Evolutionary conservation across 2,797 vertebrate genomes (phyloP).

Genomic region (Myotis planiceps): DNA sequence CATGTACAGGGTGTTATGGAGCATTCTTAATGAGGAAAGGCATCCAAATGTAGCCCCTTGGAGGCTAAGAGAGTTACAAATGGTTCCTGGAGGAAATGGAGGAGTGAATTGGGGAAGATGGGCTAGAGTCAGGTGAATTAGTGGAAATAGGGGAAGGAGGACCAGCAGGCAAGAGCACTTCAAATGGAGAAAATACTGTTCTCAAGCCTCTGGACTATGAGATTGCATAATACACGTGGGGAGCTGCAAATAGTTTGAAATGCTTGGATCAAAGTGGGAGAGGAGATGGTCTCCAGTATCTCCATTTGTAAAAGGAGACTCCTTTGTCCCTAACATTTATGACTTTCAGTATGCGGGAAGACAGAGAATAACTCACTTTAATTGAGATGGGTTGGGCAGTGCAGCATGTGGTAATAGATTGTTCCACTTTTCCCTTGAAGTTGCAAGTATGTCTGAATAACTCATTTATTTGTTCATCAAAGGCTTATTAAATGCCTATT

Average conservation of each 20-base stretch:
- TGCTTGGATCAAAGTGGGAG: not conserved
- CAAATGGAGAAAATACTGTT: not conserved
- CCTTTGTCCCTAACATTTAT: not conserved
- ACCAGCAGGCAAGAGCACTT: not conserved
- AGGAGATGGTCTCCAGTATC: not conserved
- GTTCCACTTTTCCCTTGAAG: not conserved
- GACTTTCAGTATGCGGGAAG: not conserved
- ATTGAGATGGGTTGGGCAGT: not conserved
- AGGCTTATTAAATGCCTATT: not conserved
- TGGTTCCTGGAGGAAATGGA: not conserved
- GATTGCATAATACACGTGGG: not conserved
- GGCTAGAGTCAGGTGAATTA: not conserved
- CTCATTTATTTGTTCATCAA: not conserved
- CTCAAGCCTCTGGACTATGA: not conserved
- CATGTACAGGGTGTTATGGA: not conserved
- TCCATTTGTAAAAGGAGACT: not conserved
- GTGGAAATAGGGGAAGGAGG: not conserved
- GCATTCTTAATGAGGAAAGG: not conserved
- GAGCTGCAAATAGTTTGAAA: not conserved
- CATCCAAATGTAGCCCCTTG: not conserved
- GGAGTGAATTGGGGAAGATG: not conserved
- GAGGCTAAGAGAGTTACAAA: not conserved
- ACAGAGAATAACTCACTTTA: not conserved
- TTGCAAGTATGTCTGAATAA: not conserved
- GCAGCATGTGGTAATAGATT: not conserved